These are phyloP conservation scores for Calyptomena viridis DNA, from an alignment of 2,113 vertebrate species.

Conservation along the genomic window DNA sequence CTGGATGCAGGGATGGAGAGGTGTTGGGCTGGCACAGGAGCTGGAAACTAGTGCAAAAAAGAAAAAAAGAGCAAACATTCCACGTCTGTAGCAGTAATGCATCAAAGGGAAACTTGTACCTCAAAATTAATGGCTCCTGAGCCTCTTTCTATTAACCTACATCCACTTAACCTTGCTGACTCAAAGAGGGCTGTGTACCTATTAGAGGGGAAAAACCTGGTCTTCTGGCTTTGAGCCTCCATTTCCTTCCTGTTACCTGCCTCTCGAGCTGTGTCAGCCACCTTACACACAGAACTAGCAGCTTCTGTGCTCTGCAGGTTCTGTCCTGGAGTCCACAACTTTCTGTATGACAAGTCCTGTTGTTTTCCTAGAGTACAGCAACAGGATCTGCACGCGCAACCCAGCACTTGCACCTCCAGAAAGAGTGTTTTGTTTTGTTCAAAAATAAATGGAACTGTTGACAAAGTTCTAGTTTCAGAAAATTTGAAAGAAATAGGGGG, in stretches of 20 bases:
- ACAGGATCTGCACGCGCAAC: not conserved
- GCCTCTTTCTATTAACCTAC: not conserved
- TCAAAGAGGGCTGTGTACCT: not conserved
- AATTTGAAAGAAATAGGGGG: not conserved
- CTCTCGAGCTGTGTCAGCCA: not conserved
- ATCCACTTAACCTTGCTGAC: not conserved
- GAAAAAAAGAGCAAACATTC: not conserved
- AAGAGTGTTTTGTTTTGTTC: not conserved
- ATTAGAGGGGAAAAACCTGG: not conserved
- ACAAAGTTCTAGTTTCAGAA: not conserved
- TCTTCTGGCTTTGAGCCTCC: not conserved
- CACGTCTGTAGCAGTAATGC: not conserved
- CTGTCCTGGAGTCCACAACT: rapidly evolving
- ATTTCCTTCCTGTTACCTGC: not conserved
- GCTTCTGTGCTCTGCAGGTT: not conserved
- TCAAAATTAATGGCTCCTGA: not conserved
- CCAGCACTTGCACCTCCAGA: not conserved
- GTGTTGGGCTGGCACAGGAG: not conserved
- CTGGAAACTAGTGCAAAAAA: not conserved
- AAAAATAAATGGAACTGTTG: not conserved
- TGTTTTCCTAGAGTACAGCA: not conserved
- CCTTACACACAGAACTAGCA: not conserved
- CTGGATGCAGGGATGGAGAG: not conserved
- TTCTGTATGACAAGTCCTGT: not conserved
- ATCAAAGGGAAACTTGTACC: not conserved